A percentile compares a stretch with the other conserved stretches of the same genome.
phyloP scores from a whole-genome alignment of 2,797 vertebrate genomes.

The Prunella strophiata region DNA sequence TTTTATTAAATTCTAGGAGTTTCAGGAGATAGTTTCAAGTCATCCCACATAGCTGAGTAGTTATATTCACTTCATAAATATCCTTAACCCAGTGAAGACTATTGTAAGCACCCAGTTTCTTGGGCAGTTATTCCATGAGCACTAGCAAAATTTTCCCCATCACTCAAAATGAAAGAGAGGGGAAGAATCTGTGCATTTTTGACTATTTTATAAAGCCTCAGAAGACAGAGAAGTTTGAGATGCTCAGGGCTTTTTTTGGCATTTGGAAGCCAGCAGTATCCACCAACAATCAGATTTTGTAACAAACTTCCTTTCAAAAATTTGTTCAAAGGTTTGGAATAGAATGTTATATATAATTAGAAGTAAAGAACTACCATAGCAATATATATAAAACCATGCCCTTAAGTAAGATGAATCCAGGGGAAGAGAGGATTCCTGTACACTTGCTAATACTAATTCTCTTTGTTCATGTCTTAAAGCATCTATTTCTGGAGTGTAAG shows the following conservation, averaged over 20 bases:
- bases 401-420: not conserved
- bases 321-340: constrained; percentile 1
- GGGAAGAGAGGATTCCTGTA: not conserved
- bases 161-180: not conserved
- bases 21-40: not conserved
- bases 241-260: not conserved
- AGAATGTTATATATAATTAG: not conserved
- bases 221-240: not conserved
- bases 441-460: constrained; percentile 40
- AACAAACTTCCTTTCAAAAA: not conserved
- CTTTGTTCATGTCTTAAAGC: constrained; percentile 27
- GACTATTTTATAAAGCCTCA: not conserved
- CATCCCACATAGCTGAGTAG: not conserved
- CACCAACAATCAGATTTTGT: not conserved
- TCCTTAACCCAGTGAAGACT: not conserved
- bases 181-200: not conserved
- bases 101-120: not conserved
- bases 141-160: not conserved
- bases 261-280: not conserved
- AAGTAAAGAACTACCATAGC: not conserved
- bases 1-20: not conserved
- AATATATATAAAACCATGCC: not conserved
- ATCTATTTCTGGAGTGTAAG: constrained; percentile 36
- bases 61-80: not conserved
- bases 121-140: not conserved